Conservation (phyloP, 2,888 invertebrate genomes). For the Ametastegia equiseti region DNA sequence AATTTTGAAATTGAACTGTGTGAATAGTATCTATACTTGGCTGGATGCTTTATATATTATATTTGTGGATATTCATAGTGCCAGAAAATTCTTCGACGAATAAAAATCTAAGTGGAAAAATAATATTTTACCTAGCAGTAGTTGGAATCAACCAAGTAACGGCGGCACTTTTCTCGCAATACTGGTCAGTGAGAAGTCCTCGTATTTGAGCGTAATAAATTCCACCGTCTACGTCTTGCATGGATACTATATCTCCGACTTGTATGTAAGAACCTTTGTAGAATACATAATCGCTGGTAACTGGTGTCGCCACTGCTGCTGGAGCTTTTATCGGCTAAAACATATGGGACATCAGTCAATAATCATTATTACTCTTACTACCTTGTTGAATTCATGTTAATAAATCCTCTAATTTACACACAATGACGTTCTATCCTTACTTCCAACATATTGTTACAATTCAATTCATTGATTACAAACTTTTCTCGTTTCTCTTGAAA, state of each 20-base stretch:
- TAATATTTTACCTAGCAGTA: conserved; percentile 77
- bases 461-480: not conserved
- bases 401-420: conserved; percentile 28
- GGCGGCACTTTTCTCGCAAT: conserved; percentile 95
- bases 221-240: conserved; percentile 86
- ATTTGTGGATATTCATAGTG: conserved; percentile 15
- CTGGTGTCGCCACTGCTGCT: conserved; percentile 87
- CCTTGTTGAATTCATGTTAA: conserved; percentile 10
- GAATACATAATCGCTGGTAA: conserved; percentile 89
- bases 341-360: not conserved
- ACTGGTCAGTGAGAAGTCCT: conserved; percentile 93
- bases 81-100: conserved; percentile 17
- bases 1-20: not conserved
- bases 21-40: not conserved
- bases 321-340: conserved; percentile 87
- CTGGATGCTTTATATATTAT: not conserved
- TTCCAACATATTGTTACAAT: not conserved
- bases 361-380: not conserved
- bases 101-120: conserved; percentile 27
- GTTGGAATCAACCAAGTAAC: conserved; percentile 95
- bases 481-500: not conserved
- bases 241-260: conserved; percentile 93
- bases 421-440: not conserved
- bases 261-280: conserved; percentile 90
- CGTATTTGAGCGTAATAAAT: conserved; percentile 94